phyloP scores from a whole-genome alignment of 2,113 vertebrate genomes.

The Eurystomus gularis region DNA sequence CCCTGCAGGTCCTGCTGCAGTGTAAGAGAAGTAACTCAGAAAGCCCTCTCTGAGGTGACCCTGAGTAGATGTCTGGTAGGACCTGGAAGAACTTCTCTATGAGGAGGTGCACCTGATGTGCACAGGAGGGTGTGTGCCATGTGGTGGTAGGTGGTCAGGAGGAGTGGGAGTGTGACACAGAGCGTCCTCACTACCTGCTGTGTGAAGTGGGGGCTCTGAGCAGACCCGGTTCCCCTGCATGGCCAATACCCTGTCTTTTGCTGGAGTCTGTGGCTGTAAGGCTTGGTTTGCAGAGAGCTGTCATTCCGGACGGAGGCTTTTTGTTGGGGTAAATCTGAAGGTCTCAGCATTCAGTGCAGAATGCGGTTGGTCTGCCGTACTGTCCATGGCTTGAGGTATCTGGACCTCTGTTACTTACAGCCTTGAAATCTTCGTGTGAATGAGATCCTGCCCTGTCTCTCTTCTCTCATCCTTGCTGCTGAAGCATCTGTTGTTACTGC shows the following conservation, averaged over 20 bases:
- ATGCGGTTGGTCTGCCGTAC: not conserved
- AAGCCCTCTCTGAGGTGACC: not conserved
- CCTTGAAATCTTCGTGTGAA: not conserved
- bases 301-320: not conserved
- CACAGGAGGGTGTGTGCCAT: not conserved
- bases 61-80: not conserved
- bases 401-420: not conserved
- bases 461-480: not conserved
- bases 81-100: not conserved
- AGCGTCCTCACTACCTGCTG: fast-evolving
- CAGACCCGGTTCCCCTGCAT: not conserved
- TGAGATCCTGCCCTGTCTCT: not conserved
- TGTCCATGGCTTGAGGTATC: fast-evolving
- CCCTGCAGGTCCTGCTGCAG: not conserved
- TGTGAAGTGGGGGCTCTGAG: not conserved
- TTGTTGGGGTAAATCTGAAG: not conserved
- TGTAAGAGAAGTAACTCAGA: not conserved
- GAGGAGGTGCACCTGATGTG: not conserved
- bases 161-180: not conserved
- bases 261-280: not conserved
- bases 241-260: not conserved
- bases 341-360: not conserved
- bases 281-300: not conserved
- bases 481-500: not conserved
- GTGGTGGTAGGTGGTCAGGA: not conserved